phyloP scores from a whole-genome alignment of 2,797 vertebrate genomes.

The Cuculus canorus region DNA sequence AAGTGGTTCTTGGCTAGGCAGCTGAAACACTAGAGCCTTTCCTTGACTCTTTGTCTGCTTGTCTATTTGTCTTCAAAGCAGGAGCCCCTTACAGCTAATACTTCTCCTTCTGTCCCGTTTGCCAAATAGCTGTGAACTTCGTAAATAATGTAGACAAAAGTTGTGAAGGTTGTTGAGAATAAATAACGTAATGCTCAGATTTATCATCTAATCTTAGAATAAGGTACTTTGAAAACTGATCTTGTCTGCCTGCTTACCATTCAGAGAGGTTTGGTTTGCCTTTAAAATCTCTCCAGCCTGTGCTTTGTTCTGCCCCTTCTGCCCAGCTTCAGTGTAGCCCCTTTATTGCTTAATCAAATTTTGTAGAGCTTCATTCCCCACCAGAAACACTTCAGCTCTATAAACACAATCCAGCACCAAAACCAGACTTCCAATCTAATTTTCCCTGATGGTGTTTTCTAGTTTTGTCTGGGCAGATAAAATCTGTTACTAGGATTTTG shows the following conservation, averaged over 20 bases:
- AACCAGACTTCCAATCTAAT: background rate
- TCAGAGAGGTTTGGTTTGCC: background rate
- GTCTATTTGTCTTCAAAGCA: conserved; percentile 43
- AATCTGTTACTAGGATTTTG: conserved; percentile 3
- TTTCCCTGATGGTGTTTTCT: background rate
- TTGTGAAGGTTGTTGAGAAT: background rate
- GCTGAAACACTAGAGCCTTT: conserved; percentile 46
- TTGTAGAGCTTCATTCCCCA: background rate
- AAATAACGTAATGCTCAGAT: background rate
- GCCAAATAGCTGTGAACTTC: conserved; percentile 48
- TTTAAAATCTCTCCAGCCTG: background rate
- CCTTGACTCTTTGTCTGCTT: conserved; percentile 57
- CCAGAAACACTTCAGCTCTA: background rate
- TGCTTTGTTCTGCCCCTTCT: background rate
- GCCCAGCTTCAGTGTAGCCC: background rate
- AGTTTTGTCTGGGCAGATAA: background rate
- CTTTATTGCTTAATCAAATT: background rate
- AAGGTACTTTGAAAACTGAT: background rate
- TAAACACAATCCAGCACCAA: background rate
- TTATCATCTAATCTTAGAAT: background rate
- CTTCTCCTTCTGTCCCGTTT: conserved; percentile 21
- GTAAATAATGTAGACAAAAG: background rate
- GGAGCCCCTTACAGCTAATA: conserved; percentile 27
- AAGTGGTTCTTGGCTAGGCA: conserved; percentile 34
- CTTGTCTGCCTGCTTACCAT: background rate